Base-by-base conservation (phyloP, 2,113 vertebrate species). In the Ondatra zibethicus region DNA sequence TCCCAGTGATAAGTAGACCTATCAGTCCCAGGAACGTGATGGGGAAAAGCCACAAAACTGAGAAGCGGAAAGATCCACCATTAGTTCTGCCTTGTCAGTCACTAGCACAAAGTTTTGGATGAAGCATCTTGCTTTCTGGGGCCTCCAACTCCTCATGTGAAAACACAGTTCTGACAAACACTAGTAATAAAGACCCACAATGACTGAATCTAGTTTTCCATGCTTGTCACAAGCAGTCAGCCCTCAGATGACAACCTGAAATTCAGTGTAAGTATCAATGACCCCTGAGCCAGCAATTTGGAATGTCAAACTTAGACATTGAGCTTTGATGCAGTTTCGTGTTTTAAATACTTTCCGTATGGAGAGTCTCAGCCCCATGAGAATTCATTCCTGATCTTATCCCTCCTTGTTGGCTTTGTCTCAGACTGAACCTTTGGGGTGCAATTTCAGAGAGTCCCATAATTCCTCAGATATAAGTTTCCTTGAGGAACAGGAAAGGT, bases 371-470 rank as follows among this genome's bases (percentile, higher is more conserved):
- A 12, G 39, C 9, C 36, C 47, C 65, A 3, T 21, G 68, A 8
- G 58, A 55, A 16, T 39, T 88, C 16, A 25, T 42, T 82, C 39
- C 65, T 87, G 16, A 55, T 36, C 88, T 19, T 29, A 4, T 50
- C 5, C 63, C 39, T 58, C 14, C 4, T 68, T 33, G 4, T 0
- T 29, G 19, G n/a, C 45, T n/a, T 0, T 55, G 21, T 5, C 29
- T 90, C 58, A 11, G 47, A 21, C 42, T 85, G 29, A 31, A 12
- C 11, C 31, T 25, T 45, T 36, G 33, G 66, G 27, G 31, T 16
- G 42, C 1, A 73, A 50, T 21, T 72, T 52, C 11, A 39, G 36
- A 89, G 9, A 58, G 16, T 4, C 29, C 7, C 42, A 73, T 55
- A 6, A 78, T 93, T 87, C 23, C 80, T 70, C 36, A 88, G 58